Conservation (phyloP, 2,888 invertebrate species). For the Troides aeacus region DNA sequence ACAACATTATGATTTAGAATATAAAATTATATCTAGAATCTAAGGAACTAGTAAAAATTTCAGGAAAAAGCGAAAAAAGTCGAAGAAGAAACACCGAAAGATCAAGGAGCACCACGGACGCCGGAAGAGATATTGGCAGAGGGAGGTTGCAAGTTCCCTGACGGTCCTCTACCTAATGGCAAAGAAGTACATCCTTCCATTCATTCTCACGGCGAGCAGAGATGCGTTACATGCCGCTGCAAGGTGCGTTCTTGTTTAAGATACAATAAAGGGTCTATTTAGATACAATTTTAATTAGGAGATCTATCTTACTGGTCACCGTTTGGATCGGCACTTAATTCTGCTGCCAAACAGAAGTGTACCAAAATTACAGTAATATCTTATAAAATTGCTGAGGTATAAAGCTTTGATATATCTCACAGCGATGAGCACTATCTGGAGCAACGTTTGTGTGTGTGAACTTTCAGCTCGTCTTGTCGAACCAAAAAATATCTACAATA, state of each 20-base stretch:
- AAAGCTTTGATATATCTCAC: too few species aligned
- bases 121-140: constrained; percentile 86
- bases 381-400: too few species aligned
- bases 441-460: too few species aligned
- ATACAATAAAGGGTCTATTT: background rate
- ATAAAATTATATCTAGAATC: too few species aligned
- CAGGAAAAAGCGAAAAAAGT: constrained; percentile 67
- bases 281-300: background rate
- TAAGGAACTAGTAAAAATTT: constrained; percentile 28
- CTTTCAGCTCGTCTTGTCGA: too few species aligned
- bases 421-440: too few species aligned
- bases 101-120: constrained; percentile 74
- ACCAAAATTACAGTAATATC: too few species aligned
- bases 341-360: too few species aligned
- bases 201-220: constrained; percentile 91
- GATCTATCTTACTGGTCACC: too few species aligned
- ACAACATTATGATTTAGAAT: too few species aligned
- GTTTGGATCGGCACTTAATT: too few species aligned
- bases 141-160: constrained; percentile 90
- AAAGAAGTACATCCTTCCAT: constrained; percentile 94
- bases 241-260: constrained; percentile 79
- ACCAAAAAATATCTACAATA: too few species aligned
- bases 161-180: constrained; percentile 84
- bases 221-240: constrained; percentile 94
- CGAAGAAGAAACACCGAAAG: constrained; percentile 66